These are phyloP conservation scores for Mylabris sibirica DNA, from an alignment of 2,888 invertebrate species.

Conservation along the genomic window DNA sequence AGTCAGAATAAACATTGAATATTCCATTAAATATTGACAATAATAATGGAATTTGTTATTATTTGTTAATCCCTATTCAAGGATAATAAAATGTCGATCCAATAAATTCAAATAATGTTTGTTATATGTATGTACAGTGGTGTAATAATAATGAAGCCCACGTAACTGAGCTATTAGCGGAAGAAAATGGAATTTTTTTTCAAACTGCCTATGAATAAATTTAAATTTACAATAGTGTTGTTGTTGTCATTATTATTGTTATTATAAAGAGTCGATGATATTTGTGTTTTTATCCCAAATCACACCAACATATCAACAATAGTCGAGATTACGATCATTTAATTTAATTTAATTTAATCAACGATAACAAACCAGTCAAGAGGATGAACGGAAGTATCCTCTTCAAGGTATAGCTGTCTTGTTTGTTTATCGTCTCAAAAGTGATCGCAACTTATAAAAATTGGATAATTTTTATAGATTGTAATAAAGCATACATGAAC, in stretches of 20 bases:
- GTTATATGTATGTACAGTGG: background rate
- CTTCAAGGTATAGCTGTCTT: background rate
- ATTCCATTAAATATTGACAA: conserved; percentile 39
- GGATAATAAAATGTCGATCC: conserved; percentile 39
- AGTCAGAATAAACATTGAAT: conserved; percentile 16
- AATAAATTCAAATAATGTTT: conserved; percentile 35
- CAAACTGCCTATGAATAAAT: conserved; percentile 30
- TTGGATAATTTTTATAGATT: background rate
- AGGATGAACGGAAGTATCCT: conserved; percentile 23
- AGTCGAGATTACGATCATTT: background rate
- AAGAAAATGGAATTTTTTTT: conserved; percentile 20
- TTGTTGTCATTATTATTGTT: background rate
- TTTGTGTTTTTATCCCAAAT: conserved; percentile 11
- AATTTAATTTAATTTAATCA: conserved; percentile 19
- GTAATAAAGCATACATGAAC: conserved; percentile 15
- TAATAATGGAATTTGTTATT: conserved; percentile 37
- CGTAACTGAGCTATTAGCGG: conserved; percentile 22
- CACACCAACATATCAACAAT: conserved; percentile 2
- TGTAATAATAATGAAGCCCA: conserved; percentile 29
- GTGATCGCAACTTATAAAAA: background rate
- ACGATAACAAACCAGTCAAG: conserved; percentile 19
- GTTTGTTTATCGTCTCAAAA: too few relatives aligned
- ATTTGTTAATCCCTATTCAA: conserved; percentile 35
- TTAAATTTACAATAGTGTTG: conserved; percentile 22
- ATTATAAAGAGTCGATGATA: conserved; percentile 13